Evolutionary conservation across 2,797 vertebrate species (phyloP), one percentile per base, ranked within the genome.

Genomic region (Sarcoramphus papa): DNA sequence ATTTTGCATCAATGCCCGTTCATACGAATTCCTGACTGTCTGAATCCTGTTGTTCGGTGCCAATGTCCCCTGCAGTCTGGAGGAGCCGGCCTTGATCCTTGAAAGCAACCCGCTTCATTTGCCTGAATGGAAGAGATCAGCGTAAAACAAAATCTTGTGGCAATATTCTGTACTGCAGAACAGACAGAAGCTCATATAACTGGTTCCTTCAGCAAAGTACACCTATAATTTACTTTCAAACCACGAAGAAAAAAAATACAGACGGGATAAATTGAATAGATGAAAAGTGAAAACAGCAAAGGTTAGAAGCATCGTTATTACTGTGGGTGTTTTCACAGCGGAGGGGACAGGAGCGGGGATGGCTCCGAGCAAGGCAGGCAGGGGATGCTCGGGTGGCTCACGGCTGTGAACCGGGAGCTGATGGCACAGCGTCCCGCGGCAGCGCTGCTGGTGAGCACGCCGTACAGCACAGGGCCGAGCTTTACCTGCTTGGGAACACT

Each of bases 291-390:
- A 25, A 76, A 12, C 20, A 19, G 45, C 45, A 16, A 45, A 28
- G 20, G 35, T 13, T 0, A 0, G 57, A 30, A 72, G 33, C 35
- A 3, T 11, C 4, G 1, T 35, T 5, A 3, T 7, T 18, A 1
- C 54, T 20, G 35, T 17, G 63, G 14, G 67, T 31, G 62, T 22
- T 64, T 4, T 15, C 51, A 4, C 3, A 2, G 53, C 5, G 3
- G 35, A 51, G 51, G 24, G n/a, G 47, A 40, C 6, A 2, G 65
- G 30, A 33, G 20, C 11, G 3, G 21, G 31, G 21, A 7, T 4
- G 7, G 33, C 69, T 85, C 24, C 10, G 10, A 6, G 63, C 19
- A 4, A 23, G 47, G 33, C 25, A 14, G 35, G 51, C 35, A 10
- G 35, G 35, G 40, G 74, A 33, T n/a, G 74, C 65, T n/a, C 4